phyloP scores from a whole-genome alignment of 2,113 vertebrate species.

The Cyprinodon tularosa region DNA sequence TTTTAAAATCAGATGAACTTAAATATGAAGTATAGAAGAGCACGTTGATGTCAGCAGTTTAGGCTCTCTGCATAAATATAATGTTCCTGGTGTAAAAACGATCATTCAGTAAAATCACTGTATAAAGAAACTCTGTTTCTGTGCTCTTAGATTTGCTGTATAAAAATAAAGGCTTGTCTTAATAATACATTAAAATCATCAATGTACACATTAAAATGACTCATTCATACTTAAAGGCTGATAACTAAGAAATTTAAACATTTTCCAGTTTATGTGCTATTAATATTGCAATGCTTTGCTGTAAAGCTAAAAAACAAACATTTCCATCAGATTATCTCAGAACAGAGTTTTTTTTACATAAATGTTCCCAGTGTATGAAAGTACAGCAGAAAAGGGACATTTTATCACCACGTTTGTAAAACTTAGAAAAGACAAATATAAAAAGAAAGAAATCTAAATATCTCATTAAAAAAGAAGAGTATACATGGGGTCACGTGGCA shows the following conservation, averaged over 20 bases:
- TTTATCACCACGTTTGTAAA: neutral
- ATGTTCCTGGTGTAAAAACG: slow-evolving; percentile 22
- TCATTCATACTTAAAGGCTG: slow-evolving; percentile 2
- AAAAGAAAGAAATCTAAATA: neutral
- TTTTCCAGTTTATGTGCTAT: neutral
- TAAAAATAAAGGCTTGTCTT: slow-evolving; percentile 67
- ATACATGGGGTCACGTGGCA: neutral
- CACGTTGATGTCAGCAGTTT: slow-evolving; percentile 35
- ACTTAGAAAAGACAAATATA: neutral
- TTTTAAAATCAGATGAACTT: slow-evolving; percentile 74
- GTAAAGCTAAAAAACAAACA: neutral
- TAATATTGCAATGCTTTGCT: neutral
- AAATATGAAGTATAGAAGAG: slow-evolving; percentile 55
- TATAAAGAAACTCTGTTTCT: slow-evolving; percentile 13
- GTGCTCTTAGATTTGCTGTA: slow-evolving; percentile 48
- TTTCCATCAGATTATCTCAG: neutral
- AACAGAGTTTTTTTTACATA: neutral
- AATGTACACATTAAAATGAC: slow-evolving; percentile 38
- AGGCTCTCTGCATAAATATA: slow-evolving; percentile 23
- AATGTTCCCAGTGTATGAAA: neutral
- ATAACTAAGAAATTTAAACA: neutral
- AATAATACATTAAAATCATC: slow-evolving; percentile 33
- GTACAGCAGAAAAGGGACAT: neutral
- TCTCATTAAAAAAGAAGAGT: too few relatives aligned
- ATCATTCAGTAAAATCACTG: slow-evolving; percentile 9